Percentiles rank a stretch among this genome's conserved stretches.
Evolutionary conservation across 2,888 invertebrate genomes (phyloP).

Genomic region (Bedellia somnulentella): DNA sequence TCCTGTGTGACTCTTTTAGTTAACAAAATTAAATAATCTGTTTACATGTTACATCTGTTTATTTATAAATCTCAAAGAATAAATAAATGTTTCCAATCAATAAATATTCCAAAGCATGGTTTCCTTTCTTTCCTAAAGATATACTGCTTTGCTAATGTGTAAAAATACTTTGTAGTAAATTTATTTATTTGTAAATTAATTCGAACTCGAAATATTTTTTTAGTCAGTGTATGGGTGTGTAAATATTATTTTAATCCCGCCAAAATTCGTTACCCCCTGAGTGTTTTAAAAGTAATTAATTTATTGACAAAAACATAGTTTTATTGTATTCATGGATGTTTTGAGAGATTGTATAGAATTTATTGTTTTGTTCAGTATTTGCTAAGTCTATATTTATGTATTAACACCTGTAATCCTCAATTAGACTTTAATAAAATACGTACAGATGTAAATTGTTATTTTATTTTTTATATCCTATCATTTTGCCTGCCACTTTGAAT

Average conservation of each 20-base stretch:
- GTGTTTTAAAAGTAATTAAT: slow-evolving; percentile 19
- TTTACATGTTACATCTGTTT: background rate
- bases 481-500: no score
- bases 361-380: slow-evolving; percentile 57
- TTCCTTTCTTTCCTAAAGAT: no score
- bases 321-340: slow-evolving; percentile 15
- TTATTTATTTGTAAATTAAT: slow-evolving; percentile 2
- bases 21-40: no score
- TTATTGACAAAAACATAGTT: slow-evolving; percentile 17
- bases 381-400: slow-evolving; percentile 33
- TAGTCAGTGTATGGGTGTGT: slow-evolving; percentile 28
- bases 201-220: no score
- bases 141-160: background rate
- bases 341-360: slow-evolving; percentile 47
- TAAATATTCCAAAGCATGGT: no score
- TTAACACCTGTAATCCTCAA: slow-evolving; percentile 4
- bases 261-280: slow-evolving; percentile 37
- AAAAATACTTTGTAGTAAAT: slow-evolving; percentile 12
- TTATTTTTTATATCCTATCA: no score
- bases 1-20: no score
- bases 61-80: background rate
- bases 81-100: background rate
- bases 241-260: slow-evolving; percentile 40
- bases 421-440: slow-evolving; percentile 5
- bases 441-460: no score